Percentiles rank a stretch among this genome's conserved stretches.
These are phyloP conservation scores for Paraplagusia blochii DNA, from an alignment of 2,113 vertebrate genomes.

Conservation along the genomic window DNA sequence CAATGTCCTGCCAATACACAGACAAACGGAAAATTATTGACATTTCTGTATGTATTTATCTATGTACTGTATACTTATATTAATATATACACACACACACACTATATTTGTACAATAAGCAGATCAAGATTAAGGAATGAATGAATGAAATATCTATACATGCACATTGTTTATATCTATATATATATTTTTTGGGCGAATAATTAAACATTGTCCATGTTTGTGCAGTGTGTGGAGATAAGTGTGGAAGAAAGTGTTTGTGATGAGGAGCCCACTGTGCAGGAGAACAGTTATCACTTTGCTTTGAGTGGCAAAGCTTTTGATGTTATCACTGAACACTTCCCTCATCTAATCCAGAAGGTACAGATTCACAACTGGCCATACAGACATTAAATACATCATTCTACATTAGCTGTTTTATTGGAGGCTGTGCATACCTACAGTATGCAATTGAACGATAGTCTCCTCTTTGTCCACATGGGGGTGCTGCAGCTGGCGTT, in stretches of 20 bases:
- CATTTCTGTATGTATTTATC: background rate
- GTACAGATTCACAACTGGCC: constrained; percentile 54
- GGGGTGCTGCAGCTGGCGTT: constrained; percentile 79
- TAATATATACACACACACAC: no score
- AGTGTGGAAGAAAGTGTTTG: constrained; percentile 74
- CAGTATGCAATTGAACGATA: background rate
- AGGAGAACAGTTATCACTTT: constrained; percentile 83
- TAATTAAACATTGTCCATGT: no score
- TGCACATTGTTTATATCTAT: no score
- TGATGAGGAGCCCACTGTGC: constrained; percentile 61
- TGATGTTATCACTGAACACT: constrained; percentile 88
- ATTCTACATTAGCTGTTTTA: background rate
- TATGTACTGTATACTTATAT: no score
- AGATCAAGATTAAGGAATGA: no score
- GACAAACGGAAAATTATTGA: no score
- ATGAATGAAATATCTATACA: no score
- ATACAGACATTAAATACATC: background rate
- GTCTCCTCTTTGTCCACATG: constrained; percentile 38
- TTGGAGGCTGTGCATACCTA: background rate
- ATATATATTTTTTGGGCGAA: no score
- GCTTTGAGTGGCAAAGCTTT: constrained; percentile 92
- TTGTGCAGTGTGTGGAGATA: constrained; percentile 81
- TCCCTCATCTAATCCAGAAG: constrained; percentile 92
- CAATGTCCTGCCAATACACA: no score
- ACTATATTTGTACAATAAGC: no score